phyloP scores from a whole-genome alignment of 2,797 vertebrate species.

The Chelmon rostratus region DNA sequence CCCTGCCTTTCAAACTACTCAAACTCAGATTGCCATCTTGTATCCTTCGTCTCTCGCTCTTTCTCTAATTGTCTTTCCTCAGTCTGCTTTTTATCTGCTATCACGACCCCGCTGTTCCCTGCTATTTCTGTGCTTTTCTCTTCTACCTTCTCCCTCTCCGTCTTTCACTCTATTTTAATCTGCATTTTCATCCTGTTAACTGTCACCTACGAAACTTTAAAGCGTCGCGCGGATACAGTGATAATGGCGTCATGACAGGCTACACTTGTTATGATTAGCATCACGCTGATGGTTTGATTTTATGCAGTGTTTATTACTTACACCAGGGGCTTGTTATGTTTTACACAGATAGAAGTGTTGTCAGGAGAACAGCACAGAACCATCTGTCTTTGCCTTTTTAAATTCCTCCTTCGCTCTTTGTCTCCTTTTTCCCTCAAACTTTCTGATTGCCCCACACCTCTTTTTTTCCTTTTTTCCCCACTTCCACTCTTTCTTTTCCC shows the following conservation, averaged over 20 bases:
- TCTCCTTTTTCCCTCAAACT: slow-evolving; percentile 18
- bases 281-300: slow-evolving; percentile 70
- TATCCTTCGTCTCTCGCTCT: background rate
- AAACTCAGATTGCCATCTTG: slow-evolving; percentile 22
- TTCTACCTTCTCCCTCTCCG: background rate
- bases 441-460: background rate
- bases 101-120: background rate
- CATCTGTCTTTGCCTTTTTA: slow-evolving; percentile 66
- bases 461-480: background rate
- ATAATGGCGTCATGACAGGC: slow-evolving; percentile 65
- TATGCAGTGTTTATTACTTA: slow-evolving; percentile 73
- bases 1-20: slow-evolving; percentile 38
- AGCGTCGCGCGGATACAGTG: slow-evolving; percentile 39
- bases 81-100: background rate
- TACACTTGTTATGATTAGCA: slow-evolving; percentile 73
- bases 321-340: slow-evolving; percentile 75
- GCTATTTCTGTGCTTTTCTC: background rate
- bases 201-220: slow-evolving; percentile 47
- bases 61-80: background rate
- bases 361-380: slow-evolving; percentile 63
- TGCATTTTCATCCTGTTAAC: slow-evolving; percentile 39
- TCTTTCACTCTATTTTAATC: slow-evolving; percentile 18
- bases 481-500: background rate
- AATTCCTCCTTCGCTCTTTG: slow-evolving; percentile 13
- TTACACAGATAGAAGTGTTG: slow-evolving; percentile 66